phyloP scores from a whole-genome alignment of 2,113 vertebrate genomes.

The Anarhynchus alexandrinus region DNA sequence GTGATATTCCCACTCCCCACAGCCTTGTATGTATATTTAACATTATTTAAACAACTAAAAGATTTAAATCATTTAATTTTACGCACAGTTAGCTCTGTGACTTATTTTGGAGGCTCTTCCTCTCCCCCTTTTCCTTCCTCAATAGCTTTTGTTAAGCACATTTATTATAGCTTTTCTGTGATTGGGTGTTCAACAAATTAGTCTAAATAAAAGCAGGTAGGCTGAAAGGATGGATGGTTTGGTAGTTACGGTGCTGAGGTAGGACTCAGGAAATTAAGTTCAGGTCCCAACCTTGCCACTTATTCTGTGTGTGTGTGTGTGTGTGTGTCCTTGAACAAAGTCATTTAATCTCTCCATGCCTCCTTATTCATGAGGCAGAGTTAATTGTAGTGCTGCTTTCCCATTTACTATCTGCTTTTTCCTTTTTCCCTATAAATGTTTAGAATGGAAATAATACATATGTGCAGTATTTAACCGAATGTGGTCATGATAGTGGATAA shows the following conservation, averaged over 20 bases:
- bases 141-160: neutral
- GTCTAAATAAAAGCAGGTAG: neutral
- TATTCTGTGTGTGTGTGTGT: neutral
- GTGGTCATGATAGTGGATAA: neutral
- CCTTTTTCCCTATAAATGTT: neutral
- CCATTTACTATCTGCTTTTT: neutral
- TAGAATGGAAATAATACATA: neutral
- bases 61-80: neutral
- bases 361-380: neutral
- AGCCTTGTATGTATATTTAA: neutral
- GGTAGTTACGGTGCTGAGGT: neutral
- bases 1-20: neutral
- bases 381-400: neutral
- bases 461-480: neutral
- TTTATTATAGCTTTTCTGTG: neutral
- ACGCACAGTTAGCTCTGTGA: neutral
- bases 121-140: neutral
- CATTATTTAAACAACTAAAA: neutral
- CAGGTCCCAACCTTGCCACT: neutral
- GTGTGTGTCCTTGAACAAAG: neutral
- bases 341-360: neutral
- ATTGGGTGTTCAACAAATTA: neutral
- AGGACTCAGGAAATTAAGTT: neutral
- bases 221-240: neutral
- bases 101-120: neutral